Evolutionary conservation across 2,888 invertebrate genomes (phyloP), one percentile per base, ranked within the genome.

Genomic region (Balanococcus diminutus): DNA sequence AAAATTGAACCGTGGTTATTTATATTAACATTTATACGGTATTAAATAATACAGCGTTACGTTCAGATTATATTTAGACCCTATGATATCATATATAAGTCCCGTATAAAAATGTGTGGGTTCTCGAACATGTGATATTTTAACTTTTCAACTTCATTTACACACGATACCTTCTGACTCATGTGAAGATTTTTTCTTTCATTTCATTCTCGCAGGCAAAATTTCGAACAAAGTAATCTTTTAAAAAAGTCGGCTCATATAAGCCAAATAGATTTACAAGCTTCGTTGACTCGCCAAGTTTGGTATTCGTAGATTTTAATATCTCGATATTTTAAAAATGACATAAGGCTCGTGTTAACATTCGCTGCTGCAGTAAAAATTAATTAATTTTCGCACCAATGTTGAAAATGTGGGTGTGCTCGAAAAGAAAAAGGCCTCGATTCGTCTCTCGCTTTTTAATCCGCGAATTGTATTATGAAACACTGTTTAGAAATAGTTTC

Each of bases 401-500:
- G 46, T 2, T 46, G 46, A 14, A 28, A 28, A 79, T 11, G 75
- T 79, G 75, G 75, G 75, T 79, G 75, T 22, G 75, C 25, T n/a
- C n/a, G n/a, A n/a, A n/a, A n/a, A 22, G 19, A 79, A 36, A 36
- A 36, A 56, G 22, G 75, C 22, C 75, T 32, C 75, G 67, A 67
- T 67, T 67, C 14, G n/a, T 61, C 28, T 32, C 19, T 61, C 22
- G 8, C n/a, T 61, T 61, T 32, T 61, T 56, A 32, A 83, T 83
- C 83, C 61, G n/a, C n/a, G 32, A 67, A 83, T 51, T 51, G 31
- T 56, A 56, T 82, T 83, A 83, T 83, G 83, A 83, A 83, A 83
- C 83, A 83, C 28, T 61, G 36, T 83, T n/a, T 83, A 36, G 82
- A 83, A 83, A 83, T 83, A 83, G 83, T 83, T 61, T 83, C 6